Evolutionary conservation across 64 coral and sea anemone genomes (phyloP).

Genomic region (Montipora foliosa): DNA sequence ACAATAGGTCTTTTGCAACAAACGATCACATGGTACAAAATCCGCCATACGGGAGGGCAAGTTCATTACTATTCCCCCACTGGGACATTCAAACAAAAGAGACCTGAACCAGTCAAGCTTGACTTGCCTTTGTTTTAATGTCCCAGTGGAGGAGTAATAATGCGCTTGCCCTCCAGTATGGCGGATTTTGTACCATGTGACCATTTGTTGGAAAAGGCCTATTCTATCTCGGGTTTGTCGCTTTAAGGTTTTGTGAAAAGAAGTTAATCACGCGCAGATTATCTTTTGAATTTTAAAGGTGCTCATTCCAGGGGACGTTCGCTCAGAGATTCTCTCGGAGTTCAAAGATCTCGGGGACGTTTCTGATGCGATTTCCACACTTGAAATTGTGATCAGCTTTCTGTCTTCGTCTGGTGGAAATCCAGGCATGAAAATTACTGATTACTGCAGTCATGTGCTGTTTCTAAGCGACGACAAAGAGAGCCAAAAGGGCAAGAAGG

Average conservation of each 20-base stretch:
- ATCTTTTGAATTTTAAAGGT: slow-evolving; percentile 12
- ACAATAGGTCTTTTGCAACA: too few relatives aligned
- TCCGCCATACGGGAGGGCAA: too few relatives aligned
- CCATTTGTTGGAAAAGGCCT: too few relatives aligned
- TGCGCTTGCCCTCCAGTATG: too few relatives aligned
- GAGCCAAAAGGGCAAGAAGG: slow-evolving; percentile 44
- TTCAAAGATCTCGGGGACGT: slow-evolving; percentile 55
- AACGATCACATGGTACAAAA: too few relatives aligned
- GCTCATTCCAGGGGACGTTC: slow-evolving; percentile 1
- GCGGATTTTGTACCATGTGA: too few relatives aligned
- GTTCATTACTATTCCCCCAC: too few relatives aligned
- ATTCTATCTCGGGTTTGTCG: too few relatives aligned
- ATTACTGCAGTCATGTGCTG: slow-evolving; percentile 39
- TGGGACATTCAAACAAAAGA: too few relatives aligned
- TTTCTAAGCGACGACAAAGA: slow-evolving; percentile 22
- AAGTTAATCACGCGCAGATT: not conserved
- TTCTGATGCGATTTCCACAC: slow-evolving; percentile 43
- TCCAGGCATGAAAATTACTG: slow-evolving; percentile 37
- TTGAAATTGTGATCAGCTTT: slow-evolving; percentile 79
- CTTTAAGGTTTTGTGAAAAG: not conserved
- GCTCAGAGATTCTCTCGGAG: slow-evolving; percentile 46
- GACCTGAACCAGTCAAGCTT: too few relatives aligned
- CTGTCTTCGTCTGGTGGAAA: slow-evolving; percentile 65
- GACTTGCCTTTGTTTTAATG: too few relatives aligned
- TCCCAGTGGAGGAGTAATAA: too few relatives aligned